A percentile compares a stretch with the other conserved stretches of the same genome.
phyloP scores from a whole-genome alignment of 2,113 vertebrate species.

The Cheilinus undulatus region DNA sequence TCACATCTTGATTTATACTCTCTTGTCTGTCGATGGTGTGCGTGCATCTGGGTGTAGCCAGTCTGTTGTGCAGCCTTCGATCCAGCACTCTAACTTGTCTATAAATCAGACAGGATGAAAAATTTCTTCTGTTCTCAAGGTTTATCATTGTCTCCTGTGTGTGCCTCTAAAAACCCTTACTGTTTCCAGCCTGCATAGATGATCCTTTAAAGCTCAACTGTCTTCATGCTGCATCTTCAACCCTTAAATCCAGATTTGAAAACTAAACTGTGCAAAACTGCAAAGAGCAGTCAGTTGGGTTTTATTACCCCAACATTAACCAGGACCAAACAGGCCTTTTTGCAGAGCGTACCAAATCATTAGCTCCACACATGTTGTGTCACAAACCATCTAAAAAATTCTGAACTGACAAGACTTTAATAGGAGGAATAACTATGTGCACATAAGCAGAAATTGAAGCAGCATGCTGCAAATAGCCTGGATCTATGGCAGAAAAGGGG shows the following conservation, averaged over 20 bases:
- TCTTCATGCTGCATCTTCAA: not conserved
- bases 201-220: not conserved
- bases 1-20: constrained; percentile 27
- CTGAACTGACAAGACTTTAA: constrained; percentile 25
- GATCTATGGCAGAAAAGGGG: constrained; percentile 18
- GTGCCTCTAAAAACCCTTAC: not conserved
- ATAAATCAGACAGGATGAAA: constrained; percentile 23
- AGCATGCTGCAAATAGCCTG: constrained; percentile 17
- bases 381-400: constrained; percentile 19
- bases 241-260: constrained; percentile 6
- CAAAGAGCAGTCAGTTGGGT: not conserved
- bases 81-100: constrained; percentile 2
- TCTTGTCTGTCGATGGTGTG: constrained; percentile 4
- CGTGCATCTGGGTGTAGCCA: not conserved
- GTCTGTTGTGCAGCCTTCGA: constrained; percentile 29
- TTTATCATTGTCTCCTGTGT: constrained; percentile 6
- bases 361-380: constrained; percentile 11
- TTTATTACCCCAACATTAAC: not conserved
- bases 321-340: constrained; percentile 9
- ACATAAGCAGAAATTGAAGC: constrained; percentile 11
- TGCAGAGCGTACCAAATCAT: constrained; percentile 20
- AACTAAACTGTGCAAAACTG: not conserved
- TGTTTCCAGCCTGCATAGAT: not conserved
- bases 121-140: constrained; percentile 17
- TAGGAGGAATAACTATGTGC: constrained; percentile 11